phyloP scores from a whole-genome alignment of 2,113 vertebrate species.

The Phoxinus phoxinus region DNA sequence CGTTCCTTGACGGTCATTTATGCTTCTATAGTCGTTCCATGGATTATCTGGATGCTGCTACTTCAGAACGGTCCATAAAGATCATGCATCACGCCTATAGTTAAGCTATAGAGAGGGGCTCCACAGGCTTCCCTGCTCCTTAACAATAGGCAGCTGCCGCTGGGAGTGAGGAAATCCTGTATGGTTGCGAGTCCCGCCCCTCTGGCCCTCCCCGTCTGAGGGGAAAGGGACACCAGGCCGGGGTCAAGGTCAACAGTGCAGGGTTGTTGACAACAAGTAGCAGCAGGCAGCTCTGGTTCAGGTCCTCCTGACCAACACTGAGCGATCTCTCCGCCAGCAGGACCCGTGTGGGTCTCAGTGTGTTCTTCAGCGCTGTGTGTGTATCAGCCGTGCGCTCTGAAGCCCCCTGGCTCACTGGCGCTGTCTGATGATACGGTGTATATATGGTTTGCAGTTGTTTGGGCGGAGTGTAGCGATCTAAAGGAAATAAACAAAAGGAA shows the following conservation, averaged over 20 bases:
- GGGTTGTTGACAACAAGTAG: conserved; percentile 69
- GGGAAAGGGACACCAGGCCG: conserved; percentile 56
- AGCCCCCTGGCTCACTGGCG: background rate
- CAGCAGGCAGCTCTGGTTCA: conserved; percentile 56
- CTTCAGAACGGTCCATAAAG: background rate
- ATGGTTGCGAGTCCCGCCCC: conserved; percentile 74
- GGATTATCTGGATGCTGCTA: background rate
- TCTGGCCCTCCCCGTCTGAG: conserved; percentile 46
- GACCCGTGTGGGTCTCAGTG: background rate
- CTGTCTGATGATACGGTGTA: background rate
- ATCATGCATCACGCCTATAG: background rate
- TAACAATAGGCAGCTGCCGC: conserved; percentile 78
- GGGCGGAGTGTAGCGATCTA: background rate
- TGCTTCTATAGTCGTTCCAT: background rate
- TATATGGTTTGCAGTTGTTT: conserved; percentile 7
- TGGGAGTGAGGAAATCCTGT: conserved; percentile 81
- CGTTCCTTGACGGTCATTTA: background rate
- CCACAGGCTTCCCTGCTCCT: conserved; percentile 61
- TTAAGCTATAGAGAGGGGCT: conserved; percentile 31
- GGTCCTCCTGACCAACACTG: conserved; percentile 21
- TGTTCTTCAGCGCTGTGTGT: background rate
- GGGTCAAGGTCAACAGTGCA: conserved; percentile 73
- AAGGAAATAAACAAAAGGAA: conserved; percentile 27
- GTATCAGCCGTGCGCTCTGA: background rate
- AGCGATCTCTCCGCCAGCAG: too few species aligned